Base-by-base conservation (phyloP, 2,113 vertebrate genomes). In the Plestiodon gilberti region DNA sequence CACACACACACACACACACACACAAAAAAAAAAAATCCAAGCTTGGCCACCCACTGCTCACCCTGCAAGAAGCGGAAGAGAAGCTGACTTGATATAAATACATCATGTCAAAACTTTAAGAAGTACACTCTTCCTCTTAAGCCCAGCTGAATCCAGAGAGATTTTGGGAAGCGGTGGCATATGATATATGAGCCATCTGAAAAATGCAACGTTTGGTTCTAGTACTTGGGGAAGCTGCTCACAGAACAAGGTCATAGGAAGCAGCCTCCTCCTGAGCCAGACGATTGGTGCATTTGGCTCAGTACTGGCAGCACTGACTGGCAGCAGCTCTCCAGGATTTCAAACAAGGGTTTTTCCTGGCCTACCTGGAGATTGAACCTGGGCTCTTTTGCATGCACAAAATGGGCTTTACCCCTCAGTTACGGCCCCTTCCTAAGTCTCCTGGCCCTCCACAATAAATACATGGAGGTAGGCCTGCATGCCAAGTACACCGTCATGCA, bases 401-500 rank as follows among this genome's bases (percentile, higher is more conserved):
- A 48, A 48, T 48, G 43, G 43, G 43, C 43, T 48, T 8, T 48
- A 48, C 43, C 43, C 4, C 43, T 48, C 43, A 48, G 43, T 48
- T 48, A 48, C 4, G 4, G 43, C 43, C 43, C n/a, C 43, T 48
- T 48, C 43, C 4, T 17, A 17, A 28, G 28, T 64, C 59, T 1
- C 3, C 78, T 14, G 23, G 15, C 61, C 78, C 22, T 33, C 35
- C 17, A 18, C 28, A 14, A 23, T 17, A 52, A 77, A 65, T 28
- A 20, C 1, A 13, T n/a, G 14, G 43, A 30, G 25, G 62, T 30
- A 38, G 67, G 23, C 40, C 22, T 38, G 22, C 43, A 13, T 17
- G 70, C 0, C 0, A 81, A 79, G 79, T 6, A 70, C 0, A 82
- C 33, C 0, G 78, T 40, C 61, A 61, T 76, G 67, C 70, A 2